Conservation (phyloP, 2,113 vertebrate species). For the Hippopotamus amphibius region DNA sequence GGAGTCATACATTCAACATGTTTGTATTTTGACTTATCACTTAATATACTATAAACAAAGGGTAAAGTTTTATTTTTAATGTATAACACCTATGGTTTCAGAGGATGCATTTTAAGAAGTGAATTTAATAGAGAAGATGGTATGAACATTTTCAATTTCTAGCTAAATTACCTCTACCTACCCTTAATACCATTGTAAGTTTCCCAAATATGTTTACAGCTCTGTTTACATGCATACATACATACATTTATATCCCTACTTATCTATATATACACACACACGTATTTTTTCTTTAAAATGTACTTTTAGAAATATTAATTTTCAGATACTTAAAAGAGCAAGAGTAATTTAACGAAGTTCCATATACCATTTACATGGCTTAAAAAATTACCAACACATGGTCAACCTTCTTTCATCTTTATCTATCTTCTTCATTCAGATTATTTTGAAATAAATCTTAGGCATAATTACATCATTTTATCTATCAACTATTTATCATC, state of each 20-base stretch:
- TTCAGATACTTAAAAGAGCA: slow-evolving; percentile 4
- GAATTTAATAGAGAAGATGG: background rate
- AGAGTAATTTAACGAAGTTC: background rate
- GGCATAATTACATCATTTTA: background rate
- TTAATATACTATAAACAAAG: background rate
- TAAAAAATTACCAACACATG: background rate
- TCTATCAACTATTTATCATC: background rate
- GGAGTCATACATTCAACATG: background rate
- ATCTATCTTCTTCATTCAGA: background rate
- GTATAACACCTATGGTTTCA: background rate
- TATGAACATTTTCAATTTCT: background rate
- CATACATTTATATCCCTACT: background rate
- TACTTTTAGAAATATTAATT: background rate
- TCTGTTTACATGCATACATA: background rate
- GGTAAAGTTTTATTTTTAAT: too few relatives aligned
- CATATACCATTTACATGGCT: background rate
- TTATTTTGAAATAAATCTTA: background rate
- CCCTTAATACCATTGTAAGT: background rate
- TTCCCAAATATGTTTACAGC: background rate
- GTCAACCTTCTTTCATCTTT: background rate
- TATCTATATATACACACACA: background rate
- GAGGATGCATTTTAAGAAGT: background rate
- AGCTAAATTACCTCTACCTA: background rate
- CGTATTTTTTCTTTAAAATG: background rate
- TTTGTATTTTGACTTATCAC: slow-evolving; percentile 2